Evolutionary conservation across 2,113 vertebrate species (phyloP).

Genomic region (Eclectus roratus): DNA sequence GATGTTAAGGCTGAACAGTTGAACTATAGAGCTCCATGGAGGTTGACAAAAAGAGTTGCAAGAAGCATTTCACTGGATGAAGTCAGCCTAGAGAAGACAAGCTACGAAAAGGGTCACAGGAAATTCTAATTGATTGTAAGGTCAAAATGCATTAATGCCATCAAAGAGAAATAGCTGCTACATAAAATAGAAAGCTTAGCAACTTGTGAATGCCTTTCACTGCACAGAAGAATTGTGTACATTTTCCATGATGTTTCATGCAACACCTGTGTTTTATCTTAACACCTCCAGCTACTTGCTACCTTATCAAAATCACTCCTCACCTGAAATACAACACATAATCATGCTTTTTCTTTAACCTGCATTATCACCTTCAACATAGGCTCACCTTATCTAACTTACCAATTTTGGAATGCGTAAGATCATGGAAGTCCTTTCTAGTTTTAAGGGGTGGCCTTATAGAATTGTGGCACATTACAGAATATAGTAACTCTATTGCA

Average conservation of each 20-base stretch:
- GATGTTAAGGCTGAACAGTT: background rate
- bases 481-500: background rate
- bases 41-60: background rate
- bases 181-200: background rate
- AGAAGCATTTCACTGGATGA: background rate
- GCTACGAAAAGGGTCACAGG: background rate
- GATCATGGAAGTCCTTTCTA: background rate
- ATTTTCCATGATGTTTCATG: background rate
- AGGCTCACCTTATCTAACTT: background rate
- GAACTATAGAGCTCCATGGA: background rate
- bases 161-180: background rate
- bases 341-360: background rate
- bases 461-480: rapidly evolving
- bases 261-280: background rate
- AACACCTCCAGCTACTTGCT: background rate
- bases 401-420: background rate
- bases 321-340: background rate
- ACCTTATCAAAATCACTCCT: background rate
- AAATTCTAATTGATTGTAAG: conserved; percentile 21
- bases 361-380: background rate
- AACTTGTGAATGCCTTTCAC: background rate
- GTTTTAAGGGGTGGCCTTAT: background rate
- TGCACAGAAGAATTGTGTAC: rapidly evolving
- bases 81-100: conserved; percentile 7
- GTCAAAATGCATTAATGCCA: conserved; percentile 23